phyloP scores from a whole-genome alignment of 2,113 vertebrate species.

The Polyodon spathula region DNA sequence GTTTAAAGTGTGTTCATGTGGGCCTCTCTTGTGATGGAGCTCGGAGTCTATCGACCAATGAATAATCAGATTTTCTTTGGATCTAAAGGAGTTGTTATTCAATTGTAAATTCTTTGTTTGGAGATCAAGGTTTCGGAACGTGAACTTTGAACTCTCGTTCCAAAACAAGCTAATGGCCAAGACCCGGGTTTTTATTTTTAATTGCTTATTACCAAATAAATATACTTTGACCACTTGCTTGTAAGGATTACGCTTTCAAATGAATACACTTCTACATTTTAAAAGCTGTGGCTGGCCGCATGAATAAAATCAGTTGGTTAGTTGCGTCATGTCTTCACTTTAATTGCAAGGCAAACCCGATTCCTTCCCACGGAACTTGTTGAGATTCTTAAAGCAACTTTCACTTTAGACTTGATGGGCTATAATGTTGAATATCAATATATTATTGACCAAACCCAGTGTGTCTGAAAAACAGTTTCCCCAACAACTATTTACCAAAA shows the following conservation, averaged over 20 bases:
- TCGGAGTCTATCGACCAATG: constrained; percentile 16
- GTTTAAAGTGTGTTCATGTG: constrained; percentile 7
- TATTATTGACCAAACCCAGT: too few relatives aligned
- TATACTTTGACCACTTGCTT: neutral
- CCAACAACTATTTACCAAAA: too few relatives aligned
- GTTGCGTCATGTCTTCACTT: too few relatives aligned
- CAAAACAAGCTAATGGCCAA: constrained; percentile 15
- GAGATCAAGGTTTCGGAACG: constrained; percentile 24
- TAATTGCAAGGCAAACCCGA: too few relatives aligned
- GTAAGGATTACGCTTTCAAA: neutral
- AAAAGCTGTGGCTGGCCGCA: neutral
- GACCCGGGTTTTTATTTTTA: constrained; percentile 14
- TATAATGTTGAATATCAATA: too few relatives aligned
- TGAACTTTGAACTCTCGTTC: constrained; percentile 27
- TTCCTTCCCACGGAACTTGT: too few relatives aligned
- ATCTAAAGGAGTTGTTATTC: constrained; percentile 27
- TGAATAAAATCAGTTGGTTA: constrained; percentile 3
- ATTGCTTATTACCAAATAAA: neutral
- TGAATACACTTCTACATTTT: neutral
- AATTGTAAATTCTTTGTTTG: constrained; percentile 31
- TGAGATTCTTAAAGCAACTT: too few relatives aligned
- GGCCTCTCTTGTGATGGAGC: neutral
- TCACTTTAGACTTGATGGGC: too few relatives aligned
- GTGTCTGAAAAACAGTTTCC: too few relatives aligned
- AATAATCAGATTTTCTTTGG: constrained; percentile 30